phyloP scores from a whole-genome alignment of 2,113 vertebrate species.

The Pedetes capensis region DNA sequence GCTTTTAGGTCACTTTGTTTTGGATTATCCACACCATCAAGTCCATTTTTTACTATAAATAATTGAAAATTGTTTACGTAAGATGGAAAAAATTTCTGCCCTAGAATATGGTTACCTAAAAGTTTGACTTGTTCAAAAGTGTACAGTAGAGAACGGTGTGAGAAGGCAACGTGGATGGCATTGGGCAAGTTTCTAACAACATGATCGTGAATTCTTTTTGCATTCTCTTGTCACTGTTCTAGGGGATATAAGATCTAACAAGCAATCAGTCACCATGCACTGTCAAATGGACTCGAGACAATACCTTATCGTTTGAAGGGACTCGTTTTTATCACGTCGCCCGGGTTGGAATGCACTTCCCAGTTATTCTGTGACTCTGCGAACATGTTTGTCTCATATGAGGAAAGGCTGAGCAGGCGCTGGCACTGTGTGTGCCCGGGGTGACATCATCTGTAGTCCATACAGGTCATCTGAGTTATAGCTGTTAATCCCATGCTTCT shows the following conservation, averaged over 20 bases:
- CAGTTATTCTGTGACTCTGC: background rate
- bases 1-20: background rate
- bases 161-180: background rate
- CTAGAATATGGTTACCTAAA: background rate
- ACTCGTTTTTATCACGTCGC: background rate
- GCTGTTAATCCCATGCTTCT: background rate
- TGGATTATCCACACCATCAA: background rate
- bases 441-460: background rate
- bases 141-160: background rate
- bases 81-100: background rate
- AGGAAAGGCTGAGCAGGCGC: background rate
- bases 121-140: background rate
- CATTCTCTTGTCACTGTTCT: constrained; percentile 30
- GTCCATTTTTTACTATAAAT: background rate
- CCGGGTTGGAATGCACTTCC: background rate
- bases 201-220: background rate
- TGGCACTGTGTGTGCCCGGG: accelerated
- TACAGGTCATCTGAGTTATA: background rate
- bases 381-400: background rate
- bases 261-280: background rate
- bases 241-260: background rate
- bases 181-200: background rate
- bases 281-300: background rate
- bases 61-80: background rate
- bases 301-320: background rate